Conservation (phyloP, 2,113 vertebrate species). For the Pelobates fuscus region DNA sequence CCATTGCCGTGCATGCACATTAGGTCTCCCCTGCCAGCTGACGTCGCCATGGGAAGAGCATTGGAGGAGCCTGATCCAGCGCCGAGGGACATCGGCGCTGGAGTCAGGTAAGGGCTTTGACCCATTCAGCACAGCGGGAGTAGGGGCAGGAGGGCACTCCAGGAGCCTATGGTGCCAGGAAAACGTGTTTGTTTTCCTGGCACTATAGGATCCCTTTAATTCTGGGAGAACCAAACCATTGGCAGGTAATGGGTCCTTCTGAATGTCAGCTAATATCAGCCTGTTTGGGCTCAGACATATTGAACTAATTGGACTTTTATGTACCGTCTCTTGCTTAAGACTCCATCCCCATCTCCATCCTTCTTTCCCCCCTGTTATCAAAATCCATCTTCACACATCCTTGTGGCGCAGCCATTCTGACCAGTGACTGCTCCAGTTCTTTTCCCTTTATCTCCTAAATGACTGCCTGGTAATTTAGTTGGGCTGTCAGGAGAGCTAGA, state of each 20-base stretch:
- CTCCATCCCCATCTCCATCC: slow-evolving; percentile 15
- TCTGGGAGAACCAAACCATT: slow-evolving; percentile 8
- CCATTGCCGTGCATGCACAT: too few relatives aligned
- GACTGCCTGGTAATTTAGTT: slow-evolving; percentile 35
- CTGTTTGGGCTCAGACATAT: background rate
- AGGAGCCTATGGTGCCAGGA: too few relatives aligned
- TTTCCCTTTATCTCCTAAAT: slow-evolving; percentile 33
- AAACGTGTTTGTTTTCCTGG: too few relatives aligned
- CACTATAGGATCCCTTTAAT: too few relatives aligned
- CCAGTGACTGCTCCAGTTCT: slow-evolving; percentile 6
- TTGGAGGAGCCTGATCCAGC: too few relatives aligned
- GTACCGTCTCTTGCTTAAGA: background rate
- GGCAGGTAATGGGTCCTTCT: slow-evolving; percentile 12
- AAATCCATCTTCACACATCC: slow-evolving; percentile 29
- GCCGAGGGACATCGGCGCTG: too few relatives aligned
- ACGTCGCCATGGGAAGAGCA: too few relatives aligned
- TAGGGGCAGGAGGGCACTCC: too few relatives aligned
- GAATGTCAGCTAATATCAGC: slow-evolving; percentile 23
- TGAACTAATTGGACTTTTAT: slow-evolving; percentile 30
- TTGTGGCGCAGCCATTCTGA: slow-evolving; percentile 20
- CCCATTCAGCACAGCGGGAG: too few relatives aligned
- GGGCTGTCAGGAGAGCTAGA: slow-evolving; percentile 19
- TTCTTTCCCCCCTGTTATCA: slow-evolving; percentile 12
- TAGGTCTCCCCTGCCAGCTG: too few relatives aligned
- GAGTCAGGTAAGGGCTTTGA: too few relatives aligned